Conservation (phyloP, 2,797 vertebrate species). For the Enteromius mattozi region DNA sequence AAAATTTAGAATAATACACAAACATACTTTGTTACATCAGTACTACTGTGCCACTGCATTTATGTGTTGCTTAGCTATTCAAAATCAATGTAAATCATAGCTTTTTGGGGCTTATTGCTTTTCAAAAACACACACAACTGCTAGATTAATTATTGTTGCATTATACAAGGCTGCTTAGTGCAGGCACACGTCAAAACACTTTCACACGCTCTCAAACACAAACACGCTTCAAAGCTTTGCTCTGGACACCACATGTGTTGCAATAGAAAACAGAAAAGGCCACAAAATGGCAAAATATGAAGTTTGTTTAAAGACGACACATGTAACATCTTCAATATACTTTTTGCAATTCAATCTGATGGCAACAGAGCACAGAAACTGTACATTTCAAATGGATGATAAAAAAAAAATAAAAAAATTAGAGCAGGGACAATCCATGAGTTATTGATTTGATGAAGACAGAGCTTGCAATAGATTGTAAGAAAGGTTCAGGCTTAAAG, state of each 20-base stretch:
- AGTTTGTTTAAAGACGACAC: neutral
- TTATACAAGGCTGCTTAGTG: neutral
- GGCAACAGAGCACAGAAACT: neutral
- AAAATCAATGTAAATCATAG: neutral
- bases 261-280: constrained; percentile 69
- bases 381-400: neutral
- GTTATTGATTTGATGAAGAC: neutral
- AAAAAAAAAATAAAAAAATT: neutral
- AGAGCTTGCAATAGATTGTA: neutral
- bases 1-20: neutral
- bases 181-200: neutral
- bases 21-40: neutral
- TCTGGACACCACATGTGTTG: constrained; percentile 68
- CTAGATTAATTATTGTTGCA: neutral
- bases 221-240: constrained; percentile 59
- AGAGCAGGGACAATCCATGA: neutral
- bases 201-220: constrained; percentile 23
- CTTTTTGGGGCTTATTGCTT: neutral
- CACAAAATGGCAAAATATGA: constrained; percentile 59
- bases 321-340: neutral
- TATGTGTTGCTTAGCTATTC: neutral
- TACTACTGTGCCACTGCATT: neutral
- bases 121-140: neutral
- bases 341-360: neutral
- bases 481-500: neutral